Evolutionary conservation across 2,888 invertebrate genomes (phyloP).

Genomic region (Lycaena phlaeas): DNA sequence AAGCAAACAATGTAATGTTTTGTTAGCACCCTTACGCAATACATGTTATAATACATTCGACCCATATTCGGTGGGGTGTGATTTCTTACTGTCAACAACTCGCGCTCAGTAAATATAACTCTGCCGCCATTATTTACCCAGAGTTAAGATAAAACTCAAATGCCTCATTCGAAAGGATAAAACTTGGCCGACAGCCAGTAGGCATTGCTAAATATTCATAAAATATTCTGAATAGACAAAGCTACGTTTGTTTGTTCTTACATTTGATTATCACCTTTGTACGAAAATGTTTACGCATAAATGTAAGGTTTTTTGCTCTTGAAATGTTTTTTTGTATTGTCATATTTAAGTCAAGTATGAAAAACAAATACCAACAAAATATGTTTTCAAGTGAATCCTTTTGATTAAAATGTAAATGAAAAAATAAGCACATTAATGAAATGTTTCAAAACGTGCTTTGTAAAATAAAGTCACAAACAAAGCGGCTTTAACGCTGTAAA

Average conservation of each 20-base stretch:
- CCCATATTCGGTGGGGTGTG: not conserved
- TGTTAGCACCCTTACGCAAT: not conserved
- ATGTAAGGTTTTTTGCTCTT: too few species aligned
- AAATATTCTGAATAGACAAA: not conserved
- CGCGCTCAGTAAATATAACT: not conserved
- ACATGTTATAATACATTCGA: not conserved
- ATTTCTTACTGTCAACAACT: not conserved
- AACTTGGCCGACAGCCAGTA: conserved; percentile 4
- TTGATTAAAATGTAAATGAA: too few species aligned
- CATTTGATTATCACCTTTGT: too few species aligned
- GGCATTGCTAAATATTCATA: conserved; percentile 2
- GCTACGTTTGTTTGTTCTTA: not conserved
- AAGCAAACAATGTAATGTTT: not conserved
- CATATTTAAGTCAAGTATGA: too few species aligned
- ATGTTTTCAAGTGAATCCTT: too few species aligned
- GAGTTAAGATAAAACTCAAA: conserved; percentile 6
- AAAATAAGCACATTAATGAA: too few species aligned
- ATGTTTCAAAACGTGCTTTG: too few species aligned
- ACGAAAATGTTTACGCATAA: too few species aligned
- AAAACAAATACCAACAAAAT: too few species aligned
- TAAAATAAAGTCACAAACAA: too few species aligned
- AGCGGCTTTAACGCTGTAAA: too few species aligned
- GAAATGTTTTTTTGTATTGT: too few species aligned
- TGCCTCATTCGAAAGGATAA: conserved; percentile 3
- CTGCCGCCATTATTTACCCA: not conserved